Base-by-base conservation (phyloP, 2,113 vertebrate species). In the Noctilio leporinus region DNA sequence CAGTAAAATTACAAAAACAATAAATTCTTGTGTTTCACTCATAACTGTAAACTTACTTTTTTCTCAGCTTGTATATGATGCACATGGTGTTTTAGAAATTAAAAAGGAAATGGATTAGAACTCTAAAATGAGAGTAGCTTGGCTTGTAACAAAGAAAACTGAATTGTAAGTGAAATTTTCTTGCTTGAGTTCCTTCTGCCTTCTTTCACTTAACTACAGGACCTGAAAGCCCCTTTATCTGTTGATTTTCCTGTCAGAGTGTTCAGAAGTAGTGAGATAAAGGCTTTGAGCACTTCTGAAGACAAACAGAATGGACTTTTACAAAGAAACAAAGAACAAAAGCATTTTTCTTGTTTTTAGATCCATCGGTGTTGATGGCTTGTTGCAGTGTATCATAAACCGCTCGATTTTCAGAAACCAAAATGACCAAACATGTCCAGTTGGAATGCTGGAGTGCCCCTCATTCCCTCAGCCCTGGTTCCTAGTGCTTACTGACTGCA, bases 291-390 rank as follows among this genome's bases (percentile, higher is more conserved):
- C 24, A 47, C 65, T 81, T 93, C 40, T 90, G 49, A 90, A 93
- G 82, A 86, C 49, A 53, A 40, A 38, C 67, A 70, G n/a, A 82
- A 28, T 77, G n/a, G 64, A 84, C 11, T 87, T 53, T 88, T 95
- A 75, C 47, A 77, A 15, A 67, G 65, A 20, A 86, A 67, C n/a
- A 94, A 75, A 86, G 49, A 22, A 59, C n/a, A 35, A 89, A 92
- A 75, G 45, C 65, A 19, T 76, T 86, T 94, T 91, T 86, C 90
- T 82, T 90, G 28, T 70, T 95, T 93, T 92, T 15, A 69, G 70
- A 55, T 45, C 80, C 26, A 38, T 3, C 45, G 51, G 28, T 49
- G 35, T 80, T 73, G 43, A 51, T 47, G 1, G 10, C 20, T 77
- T 77, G 1, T 95, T 93, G 80, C 33, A 77, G 28, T 70, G n/a